These are phyloP conservation scores for Pogonus chalceus DNA, from an alignment of 1,140 invertebrate species.

Conservation along the genomic window DNA sequence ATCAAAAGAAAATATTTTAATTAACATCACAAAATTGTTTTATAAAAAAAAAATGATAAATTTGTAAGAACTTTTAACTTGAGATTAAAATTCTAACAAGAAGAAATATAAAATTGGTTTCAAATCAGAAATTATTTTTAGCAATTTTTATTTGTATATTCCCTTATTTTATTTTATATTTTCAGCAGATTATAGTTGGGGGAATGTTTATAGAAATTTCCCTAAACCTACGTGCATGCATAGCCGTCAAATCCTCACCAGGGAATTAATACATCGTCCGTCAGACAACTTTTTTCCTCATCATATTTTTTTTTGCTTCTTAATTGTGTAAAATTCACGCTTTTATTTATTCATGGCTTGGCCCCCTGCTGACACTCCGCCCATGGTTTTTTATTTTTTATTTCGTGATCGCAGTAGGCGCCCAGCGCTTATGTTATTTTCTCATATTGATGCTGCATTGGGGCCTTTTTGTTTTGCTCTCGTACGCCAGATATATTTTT, in stretches of 20 bases:
- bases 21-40: too few species aligned
- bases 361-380: constrained; percentile 22
- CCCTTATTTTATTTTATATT: too few species aligned
- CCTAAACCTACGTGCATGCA: background rate
- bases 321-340: constrained; percentile 37
- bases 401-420: constrained; percentile 17
- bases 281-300: background rate
- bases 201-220: too few species aligned
- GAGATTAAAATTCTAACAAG: too few species aligned
- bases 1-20: too few species aligned
- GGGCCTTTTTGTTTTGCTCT: background rate
- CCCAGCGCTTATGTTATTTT: constrained; percentile 10
- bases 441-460: background rate
- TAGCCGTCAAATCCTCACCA: constrained; percentile 28
- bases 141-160: too few species aligned
- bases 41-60: too few species aligned
- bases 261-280: constrained; percentile 29
- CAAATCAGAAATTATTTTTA: too few species aligned
- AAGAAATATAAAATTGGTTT: too few species aligned
- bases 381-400: constrained; percentile 21
- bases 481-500: background rate
- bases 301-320: constrained; percentile 31
- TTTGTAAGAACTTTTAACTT: too few species aligned
- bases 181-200: too few species aligned
- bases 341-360: constrained; percentile 36